Base-by-base conservation (phyloP, 2,888 invertebrate genomes). In the Rhagonycha fulva region DNA sequence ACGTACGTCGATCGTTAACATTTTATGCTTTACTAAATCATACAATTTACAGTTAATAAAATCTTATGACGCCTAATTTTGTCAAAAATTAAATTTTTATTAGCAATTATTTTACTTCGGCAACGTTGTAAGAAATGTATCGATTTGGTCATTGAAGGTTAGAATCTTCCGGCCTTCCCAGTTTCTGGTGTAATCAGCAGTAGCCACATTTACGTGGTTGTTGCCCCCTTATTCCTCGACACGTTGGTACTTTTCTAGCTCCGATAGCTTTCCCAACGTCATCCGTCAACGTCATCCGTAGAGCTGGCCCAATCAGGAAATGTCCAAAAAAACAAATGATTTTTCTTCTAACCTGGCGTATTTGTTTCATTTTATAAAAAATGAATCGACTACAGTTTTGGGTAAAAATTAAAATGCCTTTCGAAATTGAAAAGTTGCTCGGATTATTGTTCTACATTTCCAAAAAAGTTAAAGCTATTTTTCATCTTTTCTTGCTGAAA, bases 311-410 rank as follows among this genome's bases (percentile, higher is more conserved):
- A 81, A 81, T 81, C 80, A 79, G 80, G 76, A 81, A 78, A 80
- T 76, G 80, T 81, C 80, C 72, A 70, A 79, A 81, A 32, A 78
- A 80, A 81, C 80, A 80, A 80, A 80, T 79, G 80, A 80, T 80
- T 76, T 70, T 75, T 76, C 76, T 78, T 76, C 79, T 78, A 78
- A 74, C 78, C 71, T 71, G 67, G 73, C 62, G 74, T 75, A 78
- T 76, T 78, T 78, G 76, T 78, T 78, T 76, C 72, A 72, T 73
- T 75, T 75, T 74, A 74, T 76, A 74, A 76, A 74, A 60, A 73
- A 72, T 28, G 19, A 68, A 70, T 62, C 67, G 72, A 62, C 69
- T 32, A 61, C 70, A 68, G 71, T 72, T 75, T 71, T 32, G n/a
- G 28, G 14, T 23, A 47, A 62, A 47, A 66, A 62, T 63, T 24